Percentiles rank a stretch among this genome's conserved stretches.
Evolutionary conservation across 2,797 vertebrate genomes (phyloP).

Genomic region (Taeniopygia guttata): DNA sequence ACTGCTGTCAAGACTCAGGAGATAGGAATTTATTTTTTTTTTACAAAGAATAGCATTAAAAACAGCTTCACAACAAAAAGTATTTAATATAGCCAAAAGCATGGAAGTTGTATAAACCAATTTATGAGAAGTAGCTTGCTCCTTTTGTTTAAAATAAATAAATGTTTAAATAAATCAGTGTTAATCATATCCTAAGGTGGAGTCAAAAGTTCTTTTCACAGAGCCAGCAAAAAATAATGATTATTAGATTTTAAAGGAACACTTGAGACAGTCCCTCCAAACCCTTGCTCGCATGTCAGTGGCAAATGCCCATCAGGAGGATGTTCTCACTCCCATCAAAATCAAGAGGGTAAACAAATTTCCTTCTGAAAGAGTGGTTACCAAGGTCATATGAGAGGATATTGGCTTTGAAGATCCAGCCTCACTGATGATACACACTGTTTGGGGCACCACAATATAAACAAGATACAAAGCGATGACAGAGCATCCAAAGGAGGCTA

Average conservation of each 20-base stretch:
- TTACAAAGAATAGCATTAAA: background rate
- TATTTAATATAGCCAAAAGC: background rate
- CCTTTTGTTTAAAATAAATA: background rate
- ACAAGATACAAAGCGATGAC: background rate
- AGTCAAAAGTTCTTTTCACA: background rate
- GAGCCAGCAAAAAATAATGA: background rate
- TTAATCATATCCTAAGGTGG: background rate
- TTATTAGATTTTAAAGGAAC: conserved; percentile 4
- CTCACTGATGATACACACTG: background rate
- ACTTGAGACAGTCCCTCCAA: background rate
- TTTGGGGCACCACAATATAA: background rate
- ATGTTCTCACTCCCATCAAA: background rate
- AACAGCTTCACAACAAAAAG: background rate
- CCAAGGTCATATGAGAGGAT: background rate
- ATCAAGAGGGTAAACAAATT: background rate
- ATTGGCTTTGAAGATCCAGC: background rate
- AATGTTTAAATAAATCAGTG: too few species aligned
- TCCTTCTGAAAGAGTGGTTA: background rate
- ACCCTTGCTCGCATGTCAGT: background rate
- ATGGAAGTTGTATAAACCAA: background rate
- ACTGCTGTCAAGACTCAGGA: background rate
- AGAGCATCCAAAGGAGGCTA: background rate
- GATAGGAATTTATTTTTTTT: background rate
- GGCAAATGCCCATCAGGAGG: background rate
- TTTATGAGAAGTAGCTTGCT: background rate